Evolutionary conservation across 2,797 vertebrate genomes (phyloP).

Genomic region (Harpagifer antarcticus): DNA sequence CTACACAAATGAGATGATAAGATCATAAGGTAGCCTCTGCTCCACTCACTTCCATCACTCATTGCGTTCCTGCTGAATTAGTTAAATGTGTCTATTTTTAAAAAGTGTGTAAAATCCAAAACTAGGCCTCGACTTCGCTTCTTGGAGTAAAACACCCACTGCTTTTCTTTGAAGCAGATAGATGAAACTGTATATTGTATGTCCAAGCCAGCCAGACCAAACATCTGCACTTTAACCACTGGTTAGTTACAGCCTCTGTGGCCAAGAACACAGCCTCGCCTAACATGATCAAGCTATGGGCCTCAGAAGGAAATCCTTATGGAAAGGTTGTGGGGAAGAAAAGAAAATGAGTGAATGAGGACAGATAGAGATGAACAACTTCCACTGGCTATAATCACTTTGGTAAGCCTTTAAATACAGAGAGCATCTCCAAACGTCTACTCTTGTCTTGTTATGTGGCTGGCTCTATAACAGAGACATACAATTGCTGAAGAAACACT

Average conservation of each 20-base stretch:
- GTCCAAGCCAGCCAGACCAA: conserved; percentile 42
- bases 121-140: conserved; percentile 22
- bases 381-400: conserved; percentile 58
- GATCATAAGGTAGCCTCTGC: neutral
- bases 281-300: conserved; percentile 46
- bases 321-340: conserved; percentile 8
- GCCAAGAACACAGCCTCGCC: conserved; percentile 53
- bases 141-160: conserved; percentile 48
- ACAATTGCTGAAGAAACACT: conserved; percentile 36
- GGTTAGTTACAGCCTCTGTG: conserved; percentile 72
- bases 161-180: conserved; percentile 53
- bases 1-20: conserved; percentile 8
- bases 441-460: conserved; percentile 64
- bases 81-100: too few relatives aligned
- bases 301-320: conserved; percentile 31
- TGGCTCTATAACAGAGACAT: conserved; percentile 49
- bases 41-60: neutral
- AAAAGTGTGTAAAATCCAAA: conserved; percentile 31
- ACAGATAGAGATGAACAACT: conserved; percentile 50
- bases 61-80: too few relatives aligned
- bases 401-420: conserved; percentile 76
- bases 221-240: conserved; percentile 58
- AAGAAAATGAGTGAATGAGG: conserved; percentile 6
- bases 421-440: conserved; percentile 52
- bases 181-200: conserved; percentile 58